These are phyloP conservation scores for Marasmarcha lunaedactyla DNA, from an alignment of 2,888 invertebrate species.

Conservation along the genomic window DNA sequence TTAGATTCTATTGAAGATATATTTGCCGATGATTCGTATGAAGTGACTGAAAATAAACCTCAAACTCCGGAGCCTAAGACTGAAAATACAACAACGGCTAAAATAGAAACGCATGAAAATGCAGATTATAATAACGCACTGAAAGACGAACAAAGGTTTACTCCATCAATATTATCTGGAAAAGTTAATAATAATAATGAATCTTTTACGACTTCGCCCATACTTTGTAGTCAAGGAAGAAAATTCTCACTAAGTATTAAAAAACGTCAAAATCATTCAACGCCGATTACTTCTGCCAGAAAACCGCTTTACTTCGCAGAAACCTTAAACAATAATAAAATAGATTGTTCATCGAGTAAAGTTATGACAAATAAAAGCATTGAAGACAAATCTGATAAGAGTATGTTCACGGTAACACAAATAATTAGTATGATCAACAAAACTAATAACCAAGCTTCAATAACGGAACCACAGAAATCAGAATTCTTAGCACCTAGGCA, in stretches of 20 bases:
- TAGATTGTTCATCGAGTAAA: background rate
- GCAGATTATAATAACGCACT: too few species aligned
- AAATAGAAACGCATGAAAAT: too few species aligned
- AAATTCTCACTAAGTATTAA: conserved; percentile 34
- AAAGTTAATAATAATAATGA: conserved; percentile 17
- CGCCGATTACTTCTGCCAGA: conserved; percentile 12
- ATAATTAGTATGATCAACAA: conserved; percentile 55
- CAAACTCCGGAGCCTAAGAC: background rate
- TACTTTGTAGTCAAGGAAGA: conserved; percentile 37
- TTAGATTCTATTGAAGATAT: conserved; percentile 46
- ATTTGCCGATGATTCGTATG: conserved; percentile 32
- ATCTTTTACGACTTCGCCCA: conserved; percentile 33
- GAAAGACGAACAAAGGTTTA: background rate
- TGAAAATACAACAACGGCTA: background rate
- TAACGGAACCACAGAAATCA: conserved; percentile 4
- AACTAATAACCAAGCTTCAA: conserved; percentile 20
- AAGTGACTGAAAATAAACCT: conserved; percentile 15
- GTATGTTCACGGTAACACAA: conserved; percentile 57
- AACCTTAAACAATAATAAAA: background rate
- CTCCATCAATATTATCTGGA: conserved; percentile 50
- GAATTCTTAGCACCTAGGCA: conserved; percentile 7
- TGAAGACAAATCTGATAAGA: conserved; percentile 33
- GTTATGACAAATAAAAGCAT: conserved; percentile 8
- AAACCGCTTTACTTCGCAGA: conserved; percentile 1
- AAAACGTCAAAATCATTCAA: conserved; percentile 25